Conservation (phyloP, 2,888 invertebrate genomes). For the Agrilus mali region DNA sequence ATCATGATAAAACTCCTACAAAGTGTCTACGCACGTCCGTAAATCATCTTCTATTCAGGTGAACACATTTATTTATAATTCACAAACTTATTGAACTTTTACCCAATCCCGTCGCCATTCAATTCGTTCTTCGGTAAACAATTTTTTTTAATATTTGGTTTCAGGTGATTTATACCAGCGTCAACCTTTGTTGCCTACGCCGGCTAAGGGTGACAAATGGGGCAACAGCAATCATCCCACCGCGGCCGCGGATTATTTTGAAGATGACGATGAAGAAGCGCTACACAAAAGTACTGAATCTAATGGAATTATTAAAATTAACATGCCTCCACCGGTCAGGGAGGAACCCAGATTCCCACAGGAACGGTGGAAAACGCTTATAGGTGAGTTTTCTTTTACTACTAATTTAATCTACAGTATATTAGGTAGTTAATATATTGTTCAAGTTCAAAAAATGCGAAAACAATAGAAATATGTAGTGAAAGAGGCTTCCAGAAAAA, state of each 20-base stretch:
- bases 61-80: too few relatives aligned
- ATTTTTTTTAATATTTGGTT: constrained; percentile 3
- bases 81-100: too few relatives aligned
- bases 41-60: too few relatives aligned
- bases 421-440: too few relatives aligned
- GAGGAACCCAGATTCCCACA: constrained; percentile 71
- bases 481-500: too few relatives aligned
- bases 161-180: constrained; percentile 44
- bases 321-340: constrained; percentile 52
- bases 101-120: too few relatives aligned
- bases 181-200: constrained; percentile 43
- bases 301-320: constrained; percentile 46
- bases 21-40: too few relatives aligned
- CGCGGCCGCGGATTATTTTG: constrained; percentile 33
- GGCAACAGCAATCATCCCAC: constrained; percentile 28
- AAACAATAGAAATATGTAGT: too few relatives aligned
- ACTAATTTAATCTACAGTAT: too few relatives aligned
- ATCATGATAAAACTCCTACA: too few relatives aligned
- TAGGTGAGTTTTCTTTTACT: constrained; percentile 33
- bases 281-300: constrained; percentile 26
- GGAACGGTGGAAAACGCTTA: constrained; percentile 70
- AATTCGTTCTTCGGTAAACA: too few relatives aligned
- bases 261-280: constrained; percentile 36
- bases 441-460: too few relatives aligned
- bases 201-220: constrained; percentile 38